Evolutionary conservation across 2,888 invertebrate species (phyloP), one percentile per base, ranked within the genome.

Genomic region (Orthosia gothica): DNA sequence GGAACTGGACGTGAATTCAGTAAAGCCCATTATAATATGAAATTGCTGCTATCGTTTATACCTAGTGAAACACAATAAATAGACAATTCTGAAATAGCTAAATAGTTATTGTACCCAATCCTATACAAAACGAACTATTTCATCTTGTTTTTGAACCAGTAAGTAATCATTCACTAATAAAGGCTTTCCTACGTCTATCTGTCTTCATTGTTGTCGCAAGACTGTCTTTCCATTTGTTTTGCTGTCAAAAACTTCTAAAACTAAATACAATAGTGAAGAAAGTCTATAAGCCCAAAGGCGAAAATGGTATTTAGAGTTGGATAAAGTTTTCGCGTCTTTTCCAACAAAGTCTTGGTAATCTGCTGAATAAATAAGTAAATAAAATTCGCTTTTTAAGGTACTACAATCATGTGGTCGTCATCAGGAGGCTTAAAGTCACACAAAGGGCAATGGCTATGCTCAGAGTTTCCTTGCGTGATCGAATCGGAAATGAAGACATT

Each of bases 231-330:
- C 7, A 9, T 58, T 58, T 57, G n/a, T 59, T 9, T 20, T 3
- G n/a, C 58, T 76, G 73, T 72, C 73, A 54, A 50, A 52, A 70
- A 78, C 63, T 76, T 63, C 26, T 5, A 20, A 69, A 58, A 58
- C 18, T 45, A 69, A 74, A 66, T 15, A 50, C 59, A 63, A 26
- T 54, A 59, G 18, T 50, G 11, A 26, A 40, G 18, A 20, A 59
- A 68, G 45, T 40, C 47, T 20, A 13, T 23, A 16, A 7, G 2
- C 15, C 20, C 2, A 20, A 23, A 45, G 5, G 18, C 20, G 50
- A 58, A 32, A 52, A 65, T 74, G 45, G 45, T 64, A 52, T 50
- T 47, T 40, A 40, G 18, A 59, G 11, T 67, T 67, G 40, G 13
- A 47, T 54, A 54, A 54, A 26, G 54, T 54, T 75, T 69, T 11